Evolutionary conservation across 2,797 vertebrate species (phyloP).

Genomic region (Diplodus puntazzo): DNA sequence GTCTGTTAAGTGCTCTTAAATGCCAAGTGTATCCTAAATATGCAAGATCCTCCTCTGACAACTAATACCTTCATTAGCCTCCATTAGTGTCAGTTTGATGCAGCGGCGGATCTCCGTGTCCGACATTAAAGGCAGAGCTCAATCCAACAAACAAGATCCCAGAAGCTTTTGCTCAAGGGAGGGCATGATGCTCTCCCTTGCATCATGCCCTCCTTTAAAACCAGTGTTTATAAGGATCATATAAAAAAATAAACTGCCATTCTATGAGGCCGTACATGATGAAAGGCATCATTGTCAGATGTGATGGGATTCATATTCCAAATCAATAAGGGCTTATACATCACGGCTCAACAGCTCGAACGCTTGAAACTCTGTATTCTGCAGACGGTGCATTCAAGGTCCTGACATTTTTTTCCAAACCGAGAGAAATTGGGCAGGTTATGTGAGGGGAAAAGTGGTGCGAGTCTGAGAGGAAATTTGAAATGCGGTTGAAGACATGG

Average conservation of each 20-base stretch:
- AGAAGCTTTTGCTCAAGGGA: background rate
- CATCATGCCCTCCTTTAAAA: constrained; percentile 55
- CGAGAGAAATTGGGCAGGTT: background rate
- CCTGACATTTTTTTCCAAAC: constrained; percentile 2
- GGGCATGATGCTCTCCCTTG: constrained; percentile 33
- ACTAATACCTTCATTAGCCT: constrained; percentile 50
- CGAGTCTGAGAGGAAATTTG: background rate
- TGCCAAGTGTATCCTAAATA: constrained; percentile 19
- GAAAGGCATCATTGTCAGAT: constrained; percentile 63
- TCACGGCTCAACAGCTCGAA: constrained; percentile 22
- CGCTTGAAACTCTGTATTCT: constrained; percentile 8
- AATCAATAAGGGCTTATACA: constrained; percentile 48
- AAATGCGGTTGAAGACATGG: constrained; percentile 12
- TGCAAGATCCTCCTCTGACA: constrained; percentile 28
- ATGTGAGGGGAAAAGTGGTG: background rate
- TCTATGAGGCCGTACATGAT: constrained; percentile 42
- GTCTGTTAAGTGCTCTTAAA: constrained; percentile 1
- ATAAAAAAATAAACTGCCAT: constrained; percentile 50
- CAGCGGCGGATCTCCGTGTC: constrained; percentile 29
- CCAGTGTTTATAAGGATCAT: constrained; percentile 50
- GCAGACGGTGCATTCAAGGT: constrained; percentile 36
- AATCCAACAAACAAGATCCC: constrained; percentile 42
- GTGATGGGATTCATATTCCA: constrained; percentile 49
- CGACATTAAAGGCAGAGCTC: constrained; percentile 48
- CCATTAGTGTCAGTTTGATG: constrained; percentile 42